These are phyloP conservation scores for Azorinus chamasolen DNA, from an alignment of 2,888 invertebrate species.

Conservation along the genomic window DNA sequence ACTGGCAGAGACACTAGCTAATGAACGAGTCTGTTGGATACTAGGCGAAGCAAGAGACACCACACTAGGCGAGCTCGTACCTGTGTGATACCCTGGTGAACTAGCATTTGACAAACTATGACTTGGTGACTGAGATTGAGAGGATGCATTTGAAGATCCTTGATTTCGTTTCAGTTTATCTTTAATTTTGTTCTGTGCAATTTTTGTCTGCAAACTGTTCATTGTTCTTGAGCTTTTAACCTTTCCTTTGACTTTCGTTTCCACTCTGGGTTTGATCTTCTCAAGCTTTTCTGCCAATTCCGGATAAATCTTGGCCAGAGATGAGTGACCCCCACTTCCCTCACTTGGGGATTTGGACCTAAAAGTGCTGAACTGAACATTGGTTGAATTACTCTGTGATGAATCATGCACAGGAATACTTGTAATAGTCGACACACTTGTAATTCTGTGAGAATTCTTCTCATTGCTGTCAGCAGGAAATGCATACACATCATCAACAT, in stretches of 20 bases:
- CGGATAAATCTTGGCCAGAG: slow-evolving; percentile 84
- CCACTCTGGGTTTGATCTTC: slow-evolving; percentile 77
- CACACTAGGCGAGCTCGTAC: slow-evolving; percentile 58
- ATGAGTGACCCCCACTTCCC: slow-evolving; percentile 65
- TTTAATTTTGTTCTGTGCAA: slow-evolving; percentile 86
- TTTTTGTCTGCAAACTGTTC: slow-evolving; percentile 86
- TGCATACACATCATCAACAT: slow-evolving; percentile 82
- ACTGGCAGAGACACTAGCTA: neutral
- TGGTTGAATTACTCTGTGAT: slow-evolving; percentile 40
- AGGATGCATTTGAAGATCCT: slow-evolving; percentile 64
- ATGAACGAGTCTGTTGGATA: neutral
- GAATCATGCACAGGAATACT: slow-evolving; percentile 53
- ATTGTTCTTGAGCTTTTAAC: slow-evolving; percentile 84
- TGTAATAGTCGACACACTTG: slow-evolving; percentile 40
- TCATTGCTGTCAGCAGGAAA: slow-evolving; percentile 76
- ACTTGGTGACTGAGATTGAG: slow-evolving; percentile 71
- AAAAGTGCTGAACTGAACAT: slow-evolving; percentile 45
- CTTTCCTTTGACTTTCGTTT: slow-evolving; percentile 74
- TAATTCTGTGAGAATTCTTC: slow-evolving; percentile 34
- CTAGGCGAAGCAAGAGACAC: slow-evolving; percentile 13
- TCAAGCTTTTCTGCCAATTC: slow-evolving; percentile 85
- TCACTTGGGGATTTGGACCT: slow-evolving; percentile 40
- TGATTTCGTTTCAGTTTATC: slow-evolving; percentile 84
- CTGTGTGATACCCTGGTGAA: slow-evolving; percentile 61
- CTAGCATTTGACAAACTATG: slow-evolving; percentile 60